Evolutionary conservation across 2,888 invertebrate species (phyloP), one percentile per base, ranked within the genome.

Genomic region (Frankliniella intonsa): DNA sequence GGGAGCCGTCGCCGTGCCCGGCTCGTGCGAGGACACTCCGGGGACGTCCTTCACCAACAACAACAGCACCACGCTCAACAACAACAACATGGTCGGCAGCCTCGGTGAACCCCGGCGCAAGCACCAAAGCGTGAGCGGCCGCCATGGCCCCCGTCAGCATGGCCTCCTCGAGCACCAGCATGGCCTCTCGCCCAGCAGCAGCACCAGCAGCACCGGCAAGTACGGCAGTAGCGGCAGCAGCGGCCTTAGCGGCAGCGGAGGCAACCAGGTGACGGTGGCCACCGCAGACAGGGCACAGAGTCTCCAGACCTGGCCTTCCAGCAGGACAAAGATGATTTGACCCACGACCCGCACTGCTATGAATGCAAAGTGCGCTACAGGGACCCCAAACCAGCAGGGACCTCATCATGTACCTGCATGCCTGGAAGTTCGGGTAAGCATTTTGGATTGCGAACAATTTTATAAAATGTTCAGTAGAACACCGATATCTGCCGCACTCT

Each of bases 391-490:
- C 95, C 96, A 0, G n/a, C n/a, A 92, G 94, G 85, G 97, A 98
- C 88, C 91, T 98, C 83, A 94, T 97, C 85, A 97, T 98, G 96
- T 98, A 96, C 89, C 91, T 98, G 80, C 98, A 98, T 89, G 98
- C 98, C 51, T 95, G 95, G 95, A 95, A 95, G 86, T 96, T 96
- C 88, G 93, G 92, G 94, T 94, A 87, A 87, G 87, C 10, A 25
- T 12, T 12, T 19, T 19, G 55, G n/a, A n/a, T n/a, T n/a, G n/a
- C n/a, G n/a, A n/a, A n/a, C n/a, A n/a, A n/a, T n/a, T n/a, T n/a
- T n/a, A n/a, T n/a, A n/a, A 38, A 38, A 38, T 38, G 3, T 81
- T 3, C 5, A 7, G 27, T 8, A 14, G 17, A 49, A 81, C 51
- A 38, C 19, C 9, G 50, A 81, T 81, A 19, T n/a, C 17, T 81